Evolutionary conservation across 64 coral and sea anemone species (phyloP).

Genomic region (Hydrozoanthus tunicans): DNA sequence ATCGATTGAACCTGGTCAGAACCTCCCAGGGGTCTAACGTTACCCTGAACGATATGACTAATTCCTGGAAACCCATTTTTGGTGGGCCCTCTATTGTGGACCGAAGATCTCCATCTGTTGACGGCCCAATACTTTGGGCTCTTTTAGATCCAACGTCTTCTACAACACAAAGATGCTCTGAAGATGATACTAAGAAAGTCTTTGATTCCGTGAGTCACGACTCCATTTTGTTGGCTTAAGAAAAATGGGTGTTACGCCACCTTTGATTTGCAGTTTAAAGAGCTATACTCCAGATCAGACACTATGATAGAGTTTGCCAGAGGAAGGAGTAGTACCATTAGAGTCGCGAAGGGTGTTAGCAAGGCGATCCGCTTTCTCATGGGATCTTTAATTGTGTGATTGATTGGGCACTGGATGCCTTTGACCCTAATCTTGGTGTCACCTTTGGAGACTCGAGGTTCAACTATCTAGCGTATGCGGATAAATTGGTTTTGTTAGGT

Average conservation of each 20-base stretch:
- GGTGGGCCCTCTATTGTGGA: no score
- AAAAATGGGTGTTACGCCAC: conserved; percentile 8
- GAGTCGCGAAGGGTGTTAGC: neutral
- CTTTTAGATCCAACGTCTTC: no score
- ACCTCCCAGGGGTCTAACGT: no score
- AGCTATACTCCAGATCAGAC: neutral
- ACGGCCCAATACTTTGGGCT: no score
- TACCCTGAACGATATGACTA: no score
- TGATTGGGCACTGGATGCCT: neutral
- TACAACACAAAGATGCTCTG: no score
- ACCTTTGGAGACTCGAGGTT: neutral
- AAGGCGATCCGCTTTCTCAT: conserved; percentile 30
- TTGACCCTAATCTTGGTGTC: neutral
- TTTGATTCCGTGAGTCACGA: conserved; percentile 52
- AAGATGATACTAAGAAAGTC: neutral
- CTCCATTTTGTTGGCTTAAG: conserved; percentile 13
- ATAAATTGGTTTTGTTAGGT: conserved; percentile 4
- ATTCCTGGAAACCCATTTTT: no score
- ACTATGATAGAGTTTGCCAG: neutral
- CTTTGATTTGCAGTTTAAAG: neutral
- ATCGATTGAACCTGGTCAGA: no score
- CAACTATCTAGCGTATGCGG: conserved; percentile 20
- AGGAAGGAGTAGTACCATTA: neutral
- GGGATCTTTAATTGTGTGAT: conserved; percentile 20
- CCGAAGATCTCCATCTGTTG: no score